A percentile compares a stretch with the other conserved stretches of the same genome.
These are phyloP conservation scores for Uria lomvia DNA, from an alignment of 2,113 vertebrate species.

Conservation along the genomic window DNA sequence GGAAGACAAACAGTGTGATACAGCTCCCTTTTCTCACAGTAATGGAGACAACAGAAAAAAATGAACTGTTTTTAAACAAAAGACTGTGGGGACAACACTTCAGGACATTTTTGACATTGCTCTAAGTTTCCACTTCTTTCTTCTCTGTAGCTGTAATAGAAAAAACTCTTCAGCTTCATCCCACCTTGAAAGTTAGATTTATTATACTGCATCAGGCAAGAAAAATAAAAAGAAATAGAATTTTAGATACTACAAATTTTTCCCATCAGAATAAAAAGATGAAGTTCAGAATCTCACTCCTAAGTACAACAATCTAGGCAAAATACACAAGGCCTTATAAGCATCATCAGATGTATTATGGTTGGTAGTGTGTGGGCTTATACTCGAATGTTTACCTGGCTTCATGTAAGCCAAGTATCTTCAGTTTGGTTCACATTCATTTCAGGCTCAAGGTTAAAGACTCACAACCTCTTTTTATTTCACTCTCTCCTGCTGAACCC, in stretches of 20 bases:
- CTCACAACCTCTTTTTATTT: constrained; percentile 99
- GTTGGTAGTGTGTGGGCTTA: constrained; percentile 73
- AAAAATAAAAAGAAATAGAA: constrained; percentile 43
- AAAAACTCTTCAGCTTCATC: constrained; percentile 69
- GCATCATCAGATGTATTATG: constrained; percentile 1
- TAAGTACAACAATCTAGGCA: constrained; percentile 19
- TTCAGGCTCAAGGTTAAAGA: constrained; percentile 89
- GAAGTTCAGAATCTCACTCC: constrained; percentile 27
- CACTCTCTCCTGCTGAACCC: constrained; percentile 98
- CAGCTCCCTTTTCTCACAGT: constrained; percentile 74
- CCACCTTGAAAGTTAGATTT: constrained; percentile 67
- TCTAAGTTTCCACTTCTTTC: constrained; percentile 78
- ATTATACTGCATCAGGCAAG: constrained; percentile 55
- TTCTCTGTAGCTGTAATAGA: constrained; percentile 76
- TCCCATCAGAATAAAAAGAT: constrained; percentile 38
- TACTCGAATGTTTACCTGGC: constrained; percentile 98
- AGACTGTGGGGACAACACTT: constrained; percentile 77
- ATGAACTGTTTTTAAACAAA: constrained; percentile 78
- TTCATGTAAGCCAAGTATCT: constrained; percentile 83
- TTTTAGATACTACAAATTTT: constrained; percentile 29
- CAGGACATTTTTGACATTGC: constrained; percentile 73
- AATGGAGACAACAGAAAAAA: constrained; percentile 80
- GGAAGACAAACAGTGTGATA: constrained; percentile 82
- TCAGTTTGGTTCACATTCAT: constrained; percentile 88
- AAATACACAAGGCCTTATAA: constrained; percentile 33